phyloP scores from a whole-genome alignment of 2,113 vertebrate genomes.

The Lycocorax pyrrhopterus region DNA sequence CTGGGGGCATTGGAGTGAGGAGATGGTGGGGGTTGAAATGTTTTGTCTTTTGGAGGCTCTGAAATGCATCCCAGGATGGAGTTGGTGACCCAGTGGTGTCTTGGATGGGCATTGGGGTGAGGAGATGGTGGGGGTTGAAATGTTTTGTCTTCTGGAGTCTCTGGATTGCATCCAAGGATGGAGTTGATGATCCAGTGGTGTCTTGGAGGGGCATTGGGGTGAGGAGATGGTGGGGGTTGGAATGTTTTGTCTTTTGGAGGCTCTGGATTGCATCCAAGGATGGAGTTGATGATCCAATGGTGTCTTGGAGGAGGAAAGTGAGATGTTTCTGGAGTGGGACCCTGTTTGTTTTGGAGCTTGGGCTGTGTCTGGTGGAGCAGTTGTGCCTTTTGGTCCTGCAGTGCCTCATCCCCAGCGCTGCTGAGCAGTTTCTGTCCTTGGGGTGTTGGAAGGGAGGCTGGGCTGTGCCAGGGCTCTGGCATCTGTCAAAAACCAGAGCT shows the following conservation, averaged over 20 bases:
- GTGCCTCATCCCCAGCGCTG: neutral
- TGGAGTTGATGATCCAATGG: neutral
- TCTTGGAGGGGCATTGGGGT: no score
- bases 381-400: neutral
- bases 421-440: neutral
- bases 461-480: neutral
- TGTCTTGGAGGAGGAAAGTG: neutral
- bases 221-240: no score
- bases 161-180: fast-evolving
- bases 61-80: neutral
- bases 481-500: neutral
- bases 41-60: neutral
- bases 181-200: neutral
- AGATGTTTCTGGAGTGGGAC: neutral
- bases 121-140: fast-evolving
- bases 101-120: neutral
- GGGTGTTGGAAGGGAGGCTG: neutral
- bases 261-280: neutral
- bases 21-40: fast-evolving
- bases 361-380: neutral
- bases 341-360: neutral
- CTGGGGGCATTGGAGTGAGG: neutral
- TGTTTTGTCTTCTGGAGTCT: neutral
- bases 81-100: fast-evolving
- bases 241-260: neutral